Base-by-base conservation (phyloP, 2,888 invertebrate genomes). In the Liposcelis brunnea region DNA sequence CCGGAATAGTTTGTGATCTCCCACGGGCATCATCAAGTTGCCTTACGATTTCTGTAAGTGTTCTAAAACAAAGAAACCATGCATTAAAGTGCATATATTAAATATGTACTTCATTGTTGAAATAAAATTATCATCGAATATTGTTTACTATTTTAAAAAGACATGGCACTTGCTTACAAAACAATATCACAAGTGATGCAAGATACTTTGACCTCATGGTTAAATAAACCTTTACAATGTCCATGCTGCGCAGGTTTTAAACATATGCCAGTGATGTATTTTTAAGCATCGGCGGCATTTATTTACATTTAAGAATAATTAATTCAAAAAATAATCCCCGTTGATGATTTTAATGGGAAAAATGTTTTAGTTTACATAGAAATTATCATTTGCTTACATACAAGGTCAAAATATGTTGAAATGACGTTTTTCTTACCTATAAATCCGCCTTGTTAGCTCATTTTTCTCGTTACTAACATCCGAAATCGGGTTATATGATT, bases 21-120 rank as follows among this genome's bases (percentile, higher is more conserved):
- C 70, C 66, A 51, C 75, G 74, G 52, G 75, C 71, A 57, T 80
- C 80, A 49, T 80, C 77, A 53, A 81, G 67, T 51, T 74, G 73
- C 56, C 77, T 74, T 44, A 75, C 73, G 53, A 75, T 70, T 57
- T 81, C 81, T 52, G 68, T 75, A 54, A 78, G 72, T 59, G 73
- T 72, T 57, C 80, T 67, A 48, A 34, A 74, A 64, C 49, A 69
- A 67, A 48, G 37, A 46, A 46, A 50, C 26, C 4, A 26, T 26
- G 8, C 8, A 6, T 26, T 26, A 6, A 26, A 26, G 26, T 6
- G 8, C 8, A 8, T 26, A 26, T 26, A 6, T 8, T 8, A 6
- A 4, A 6, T 26, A 26, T 26, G 4, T 26, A 26, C 8, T 26
- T 8, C 8, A 26, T 26, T 6, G 4, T 26, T 38, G 6, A 2